These are phyloP conservation scores for Vultur gryphus DNA, from an alignment of 2,797 vertebrate species.

Conservation along the genomic window DNA sequence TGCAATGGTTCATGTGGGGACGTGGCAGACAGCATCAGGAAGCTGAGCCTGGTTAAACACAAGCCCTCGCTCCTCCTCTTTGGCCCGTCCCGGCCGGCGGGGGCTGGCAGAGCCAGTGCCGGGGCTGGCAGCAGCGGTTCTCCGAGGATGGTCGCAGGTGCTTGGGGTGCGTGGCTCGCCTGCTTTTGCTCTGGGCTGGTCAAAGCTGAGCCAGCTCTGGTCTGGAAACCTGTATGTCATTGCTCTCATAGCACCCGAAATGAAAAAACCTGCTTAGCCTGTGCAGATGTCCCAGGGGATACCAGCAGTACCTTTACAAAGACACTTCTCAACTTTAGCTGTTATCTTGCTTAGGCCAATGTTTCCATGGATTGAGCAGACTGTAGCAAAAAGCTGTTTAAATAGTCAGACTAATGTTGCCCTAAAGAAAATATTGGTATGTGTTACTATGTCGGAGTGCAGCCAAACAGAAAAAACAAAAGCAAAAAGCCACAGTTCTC, in stretches of 20 bases:
- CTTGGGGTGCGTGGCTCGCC: fast-evolving
- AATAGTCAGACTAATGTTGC: not conserved
- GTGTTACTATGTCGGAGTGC: not conserved
- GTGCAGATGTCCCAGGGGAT: not conserved
- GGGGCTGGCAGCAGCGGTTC: not conserved
- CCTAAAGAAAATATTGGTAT: not conserved
- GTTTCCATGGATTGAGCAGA: not conserved
- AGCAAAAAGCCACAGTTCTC: not conserved
- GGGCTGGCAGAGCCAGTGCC: not conserved
- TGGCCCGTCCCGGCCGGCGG: fast-evolving
- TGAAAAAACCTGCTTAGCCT: not conserved
- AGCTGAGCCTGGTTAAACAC: not conserved
- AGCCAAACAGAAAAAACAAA: not conserved
- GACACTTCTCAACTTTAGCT: not conserved
- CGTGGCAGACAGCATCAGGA: not conserved
- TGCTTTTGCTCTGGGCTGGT: not conserved
- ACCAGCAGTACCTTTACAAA: not conserved
- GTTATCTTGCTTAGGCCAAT: not conserved
- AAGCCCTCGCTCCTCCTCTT: not conserved
- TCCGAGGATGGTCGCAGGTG: fast-evolving
- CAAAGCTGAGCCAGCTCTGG: not conserved
- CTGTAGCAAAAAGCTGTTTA: not conserved
- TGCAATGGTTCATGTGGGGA: not conserved
- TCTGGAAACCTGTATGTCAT: not conserved
- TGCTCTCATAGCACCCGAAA: fast-evolving